A percentile compares a stretch with the other conserved stretches of the same genome.
Conservation (phyloP, 2,888 invertebrate genomes). For the Gastracanthus pulcherrimus region DNA sequence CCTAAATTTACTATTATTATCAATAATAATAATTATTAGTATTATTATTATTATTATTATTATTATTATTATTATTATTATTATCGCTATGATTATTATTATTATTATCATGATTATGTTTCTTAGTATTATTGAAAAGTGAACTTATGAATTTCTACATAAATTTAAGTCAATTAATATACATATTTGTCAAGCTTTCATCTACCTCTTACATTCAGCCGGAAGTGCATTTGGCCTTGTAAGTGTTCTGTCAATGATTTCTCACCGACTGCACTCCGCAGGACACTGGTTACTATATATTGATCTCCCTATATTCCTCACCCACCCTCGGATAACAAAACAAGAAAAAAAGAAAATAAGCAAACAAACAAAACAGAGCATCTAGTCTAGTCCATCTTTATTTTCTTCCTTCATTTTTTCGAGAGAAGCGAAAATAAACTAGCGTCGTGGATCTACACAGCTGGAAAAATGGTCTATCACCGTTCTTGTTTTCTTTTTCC, state of each 20-base stretch:
- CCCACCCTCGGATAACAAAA: not conserved
- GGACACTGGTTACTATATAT: constrained; percentile 42
- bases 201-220: constrained; percentile 55
- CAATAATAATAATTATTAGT: not conserved
- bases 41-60: not conserved
- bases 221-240: constrained; percentile 54
- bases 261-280: constrained; percentile 22
- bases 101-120: constrained; percentile 2
- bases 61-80: not conserved
- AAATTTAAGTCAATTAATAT: constrained; percentile 51
- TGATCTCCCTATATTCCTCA: constrained; percentile 17
- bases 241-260: constrained; percentile 48
- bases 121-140: constrained; percentile 19
- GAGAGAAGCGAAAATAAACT: not conserved
- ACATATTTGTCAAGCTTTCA: constrained; percentile 52
- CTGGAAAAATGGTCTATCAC: too few relatives aligned
- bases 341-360: not conserved
- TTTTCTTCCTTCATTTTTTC: not conserved
- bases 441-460: not conserved
- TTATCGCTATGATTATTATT: not conserved
- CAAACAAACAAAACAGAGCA: constrained; percentile 5
- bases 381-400: not conserved
- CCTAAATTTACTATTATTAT: constrained; percentile 6
- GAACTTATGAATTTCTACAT: constrained; percentile 47
- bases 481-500: not conserved